Conservation (phyloP, 1,140 invertebrate species). For the Megalopta genalis region DNA sequence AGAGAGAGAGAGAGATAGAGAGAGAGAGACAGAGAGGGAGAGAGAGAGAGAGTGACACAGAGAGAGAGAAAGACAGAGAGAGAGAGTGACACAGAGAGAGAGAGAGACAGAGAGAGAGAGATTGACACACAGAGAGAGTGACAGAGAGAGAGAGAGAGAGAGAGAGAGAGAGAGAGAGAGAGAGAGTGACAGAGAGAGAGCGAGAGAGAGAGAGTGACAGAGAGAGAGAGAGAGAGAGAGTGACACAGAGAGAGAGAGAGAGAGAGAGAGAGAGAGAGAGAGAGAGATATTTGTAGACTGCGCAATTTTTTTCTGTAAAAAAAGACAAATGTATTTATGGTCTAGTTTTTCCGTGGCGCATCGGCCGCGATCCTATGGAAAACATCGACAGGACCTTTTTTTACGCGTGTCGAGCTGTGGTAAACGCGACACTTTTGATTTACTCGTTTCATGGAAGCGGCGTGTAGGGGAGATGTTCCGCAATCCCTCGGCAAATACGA, state of each 20-base stretch:
- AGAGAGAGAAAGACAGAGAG: too few species aligned
- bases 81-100: too few species aligned
- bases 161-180: not conserved
- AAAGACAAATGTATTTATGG: slow-evolving; percentile 17
- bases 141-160: not conserved
- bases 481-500: slow-evolving; percentile 10
- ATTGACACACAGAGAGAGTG: too few species aligned
- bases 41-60: not conserved
- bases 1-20: not conserved
- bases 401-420: slow-evolving; percentile 7
- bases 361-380: slow-evolving; percentile 3
- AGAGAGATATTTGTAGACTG: not conserved
- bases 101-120: not conserved
- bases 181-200: not conserved
- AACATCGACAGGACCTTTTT: slow-evolving; percentile 9
- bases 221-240: not conserved
- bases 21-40: not conserved
- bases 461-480: not conserved
- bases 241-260: not conserved
- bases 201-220: not conserved
- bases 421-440: slow-evolving; percentile 28
- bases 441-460: slow-evolving; percentile 14
- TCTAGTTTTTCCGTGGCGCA: not conserved
- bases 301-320: not conserved
- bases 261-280: not conserved